These are phyloP conservation scores for Andrena trimmerana DNA, from an alignment of 2,888 invertebrate species.

Conservation along the genomic window DNA sequence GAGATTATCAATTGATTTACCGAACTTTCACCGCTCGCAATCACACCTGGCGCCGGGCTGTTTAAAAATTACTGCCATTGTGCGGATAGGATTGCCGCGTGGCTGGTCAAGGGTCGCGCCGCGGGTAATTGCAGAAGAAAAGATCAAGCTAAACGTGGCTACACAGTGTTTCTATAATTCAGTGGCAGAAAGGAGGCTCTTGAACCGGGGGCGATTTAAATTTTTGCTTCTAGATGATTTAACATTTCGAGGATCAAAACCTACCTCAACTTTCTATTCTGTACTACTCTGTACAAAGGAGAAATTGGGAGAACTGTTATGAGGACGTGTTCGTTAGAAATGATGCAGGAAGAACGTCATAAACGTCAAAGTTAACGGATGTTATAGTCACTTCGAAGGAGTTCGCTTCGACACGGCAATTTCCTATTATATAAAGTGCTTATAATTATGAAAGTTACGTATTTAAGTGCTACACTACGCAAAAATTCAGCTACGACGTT, in stretches of 20 bases:
- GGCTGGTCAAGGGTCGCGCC: slow-evolving; percentile 1
- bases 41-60: slow-evolving; percentile 12
- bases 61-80: slow-evolving; percentile 13
- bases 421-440: no score
- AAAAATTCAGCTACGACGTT: no score
- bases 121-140: not conserved
- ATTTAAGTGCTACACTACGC: no score
- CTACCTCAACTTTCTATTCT: not conserved
- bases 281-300: no score
- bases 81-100: not conserved
- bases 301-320: no score
- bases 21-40: slow-evolving; percentile 50
- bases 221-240: not conserved
- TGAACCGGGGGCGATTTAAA: not conserved
- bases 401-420: no score
- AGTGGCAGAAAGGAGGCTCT: not conserved
- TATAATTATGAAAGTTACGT: no score
- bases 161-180: not conserved
- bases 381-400: no score
- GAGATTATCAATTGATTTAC: slow-evolving; percentile 50
- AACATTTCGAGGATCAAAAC: not conserved
- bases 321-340: no score
- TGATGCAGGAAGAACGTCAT: no score
- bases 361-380: no score
- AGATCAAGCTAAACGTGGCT: not conserved